These are phyloP conservation scores for Orbicella faveolata DNA, from an alignment of 64 coral and sea anemone genomes.

Conservation along the genomic window DNA sequence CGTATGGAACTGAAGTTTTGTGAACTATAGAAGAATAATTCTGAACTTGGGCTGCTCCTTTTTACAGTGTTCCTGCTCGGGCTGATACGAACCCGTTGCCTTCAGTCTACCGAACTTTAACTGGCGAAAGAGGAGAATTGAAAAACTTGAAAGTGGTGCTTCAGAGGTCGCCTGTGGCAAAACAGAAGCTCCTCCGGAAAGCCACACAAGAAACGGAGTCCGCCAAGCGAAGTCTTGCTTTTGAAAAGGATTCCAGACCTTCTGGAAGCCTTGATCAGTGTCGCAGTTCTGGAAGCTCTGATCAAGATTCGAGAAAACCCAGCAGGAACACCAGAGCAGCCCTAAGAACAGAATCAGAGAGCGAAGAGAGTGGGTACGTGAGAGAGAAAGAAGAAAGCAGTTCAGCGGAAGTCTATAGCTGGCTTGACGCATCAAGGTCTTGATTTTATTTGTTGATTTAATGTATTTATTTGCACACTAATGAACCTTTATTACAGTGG, in stretches of 20 bases:
- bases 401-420: not conserved
- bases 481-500: no score
- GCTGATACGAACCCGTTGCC: not conserved
- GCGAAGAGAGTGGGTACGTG: not conserved
- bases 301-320: constrained; percentile 16
- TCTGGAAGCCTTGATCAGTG: constrained; percentile 9
- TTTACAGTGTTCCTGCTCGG: constrained; percentile 15
- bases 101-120: constrained; percentile 4
- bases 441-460: not conserved
- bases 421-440: constrained; percentile 34
- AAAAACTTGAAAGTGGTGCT: constrained; percentile 30
- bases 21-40: not conserved
- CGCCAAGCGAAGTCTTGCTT: constrained; percentile 25
- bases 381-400: not conserved
- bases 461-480: not conserved
- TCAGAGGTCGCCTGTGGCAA: not conserved
- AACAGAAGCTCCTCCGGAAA: constrained; percentile 10
- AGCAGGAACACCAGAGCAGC: constrained; percentile 4
- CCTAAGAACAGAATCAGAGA: constrained; percentile 27
- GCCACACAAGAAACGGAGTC: not conserved
- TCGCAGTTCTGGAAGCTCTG: constrained; percentile 25
- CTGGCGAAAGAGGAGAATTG: constrained; percentile 17
- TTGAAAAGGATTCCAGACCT: not conserved
- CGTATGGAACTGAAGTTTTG: no score
- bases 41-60: constrained; percentile 44